Evolutionary conservation across 2,113 vertebrate species (phyloP).

Genomic region (Euleptes europaea): DNA sequence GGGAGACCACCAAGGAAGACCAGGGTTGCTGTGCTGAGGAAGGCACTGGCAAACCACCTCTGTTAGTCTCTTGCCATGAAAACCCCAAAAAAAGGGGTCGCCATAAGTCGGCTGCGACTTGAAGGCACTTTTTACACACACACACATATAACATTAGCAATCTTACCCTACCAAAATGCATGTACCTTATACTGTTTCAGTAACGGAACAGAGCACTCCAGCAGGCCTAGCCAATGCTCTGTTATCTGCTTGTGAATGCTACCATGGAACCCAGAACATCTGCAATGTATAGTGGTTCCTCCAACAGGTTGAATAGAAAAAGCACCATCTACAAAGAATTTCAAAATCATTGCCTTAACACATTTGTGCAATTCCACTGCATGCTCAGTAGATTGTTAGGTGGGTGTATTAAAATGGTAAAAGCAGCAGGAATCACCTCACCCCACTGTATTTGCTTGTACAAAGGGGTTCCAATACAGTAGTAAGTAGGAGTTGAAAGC

Average conservation of each 20-base stretch:
- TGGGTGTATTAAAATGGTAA: neutral
- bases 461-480: neutral
- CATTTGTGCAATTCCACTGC: neutral
- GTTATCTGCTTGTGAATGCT: too few relatives aligned
- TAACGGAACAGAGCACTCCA: too few relatives aligned
- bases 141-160: neutral
- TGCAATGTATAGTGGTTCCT: neutral
- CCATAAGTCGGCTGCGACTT: too few relatives aligned
- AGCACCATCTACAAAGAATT: neutral
- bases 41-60: too few relatives aligned
- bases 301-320: too few relatives aligned
- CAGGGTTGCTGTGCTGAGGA: too few relatives aligned
- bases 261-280: neutral
- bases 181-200: too few relatives aligned
- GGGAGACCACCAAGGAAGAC: too few relatives aligned
- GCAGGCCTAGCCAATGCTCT: neutral
- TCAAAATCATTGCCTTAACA: neutral
- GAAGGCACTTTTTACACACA: too few relatives aligned
- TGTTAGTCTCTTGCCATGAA: too few relatives aligned
- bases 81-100: too few relatives aligned
- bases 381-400: neutral
- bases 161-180: neutral
- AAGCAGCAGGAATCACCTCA: too few relatives aligned
- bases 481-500: neutral
- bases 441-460: neutral